phyloP scores from a whole-genome alignment of 2,113 vertebrate genomes.

The Spea multiplicata region DNA sequence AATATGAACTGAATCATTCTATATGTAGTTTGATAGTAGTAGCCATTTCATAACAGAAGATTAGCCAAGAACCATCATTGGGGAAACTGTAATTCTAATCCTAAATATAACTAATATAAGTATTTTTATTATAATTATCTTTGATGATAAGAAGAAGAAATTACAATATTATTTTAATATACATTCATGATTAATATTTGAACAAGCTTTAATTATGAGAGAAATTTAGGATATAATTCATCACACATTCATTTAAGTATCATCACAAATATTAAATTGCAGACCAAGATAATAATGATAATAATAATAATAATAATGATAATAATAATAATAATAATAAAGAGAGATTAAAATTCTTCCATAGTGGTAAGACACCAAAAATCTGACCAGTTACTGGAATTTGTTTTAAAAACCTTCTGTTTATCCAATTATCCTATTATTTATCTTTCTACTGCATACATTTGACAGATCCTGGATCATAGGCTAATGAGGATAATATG shows the following conservation, averaged over 20 bases:
- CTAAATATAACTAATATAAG: too few relatives aligned
- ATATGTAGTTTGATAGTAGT: too few relatives aligned
- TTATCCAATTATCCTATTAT: slow-evolving; percentile 1
- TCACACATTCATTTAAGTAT: neutral
- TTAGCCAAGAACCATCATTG: too few relatives aligned
- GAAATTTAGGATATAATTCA: neutral
- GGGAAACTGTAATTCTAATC: too few relatives aligned
- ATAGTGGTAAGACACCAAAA: neutral
- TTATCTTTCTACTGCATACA: neutral
- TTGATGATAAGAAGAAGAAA: too few relatives aligned
- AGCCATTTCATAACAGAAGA: too few relatives aligned
- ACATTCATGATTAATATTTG: too few relatives aligned
- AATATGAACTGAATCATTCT: too few relatives aligned
- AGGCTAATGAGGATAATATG: slow-evolving; percentile 31
- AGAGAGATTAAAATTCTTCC: neutral
- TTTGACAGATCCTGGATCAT: neutral
- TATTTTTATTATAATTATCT: too few relatives aligned
- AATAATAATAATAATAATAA: neutral
- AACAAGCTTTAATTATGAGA: neutral
- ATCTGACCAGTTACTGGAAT: neutral
- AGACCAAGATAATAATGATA: neutral
- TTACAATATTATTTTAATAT: too few relatives aligned
- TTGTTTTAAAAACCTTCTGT: neutral
- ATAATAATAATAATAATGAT: neutral
- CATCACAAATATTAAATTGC: neutral